Evolutionary conservation across 2,797 vertebrate genomes (phyloP), one percentile per base, ranked within the genome.

Genomic region (Xenops minutus): DNA sequence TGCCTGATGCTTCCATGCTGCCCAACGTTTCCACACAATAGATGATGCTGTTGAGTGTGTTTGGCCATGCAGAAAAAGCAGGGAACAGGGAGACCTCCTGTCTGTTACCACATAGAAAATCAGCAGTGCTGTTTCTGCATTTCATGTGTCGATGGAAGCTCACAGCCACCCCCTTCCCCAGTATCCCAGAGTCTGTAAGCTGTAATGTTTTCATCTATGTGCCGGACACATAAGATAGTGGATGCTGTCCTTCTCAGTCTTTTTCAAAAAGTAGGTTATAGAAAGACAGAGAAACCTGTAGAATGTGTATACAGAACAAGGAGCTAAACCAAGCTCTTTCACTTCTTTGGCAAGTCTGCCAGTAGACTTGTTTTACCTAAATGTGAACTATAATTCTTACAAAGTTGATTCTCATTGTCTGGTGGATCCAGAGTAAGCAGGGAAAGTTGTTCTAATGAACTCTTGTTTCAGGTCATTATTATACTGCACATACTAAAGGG

Each of bases 11-110:
- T 61, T 77, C n/a, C 24, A 34, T 7, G 10, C 27, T 78, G 44
- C 24, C 11, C 11, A 18, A 16, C 0, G 0, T 15, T 85, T 63
- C 30, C 24, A 12, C 6, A 6, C 27, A 21, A 4, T 3, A 7
- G 26, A 56, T 44, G 64, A n/a, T 3, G 2, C 23, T 36, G 54
- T 26, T 80, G 48, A 26, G 17, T 29, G 32, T 22, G 21, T 64
- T 48, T 51, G 24, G 14, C 22, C 27, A 46, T 23, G 36, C 22
- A 68, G 44, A 73, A 78, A 43, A 49, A 43, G 34, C 11, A 63
- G 59, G 29, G 21, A 68, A 24, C 5, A 19, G 48, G 41, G 18
- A 75, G 8, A 44, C 9, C 6, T 23, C 29, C 0, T 39, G 44
- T 29, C 26, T 0, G 1, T 39, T 72, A 29, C 8, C 12, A 10